These are phyloP conservation scores for Numenius phaeopus DNA, from an alignment of 2,797 vertebrate species.

Conservation along the genomic window DNA sequence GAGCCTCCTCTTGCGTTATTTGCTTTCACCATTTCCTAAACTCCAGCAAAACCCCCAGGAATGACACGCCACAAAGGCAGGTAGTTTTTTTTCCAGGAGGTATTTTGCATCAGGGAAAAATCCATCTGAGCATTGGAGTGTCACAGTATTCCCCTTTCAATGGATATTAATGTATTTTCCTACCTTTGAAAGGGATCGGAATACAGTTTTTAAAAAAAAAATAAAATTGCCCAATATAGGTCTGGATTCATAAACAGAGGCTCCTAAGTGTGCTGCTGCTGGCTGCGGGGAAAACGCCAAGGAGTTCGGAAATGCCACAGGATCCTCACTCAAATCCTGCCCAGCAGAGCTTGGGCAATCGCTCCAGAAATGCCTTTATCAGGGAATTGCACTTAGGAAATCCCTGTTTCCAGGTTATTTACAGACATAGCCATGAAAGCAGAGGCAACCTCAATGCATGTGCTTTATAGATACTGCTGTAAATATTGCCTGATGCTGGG, in stretches of 20 bases:
- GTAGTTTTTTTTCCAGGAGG: background rate
- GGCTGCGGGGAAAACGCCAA: background rate
- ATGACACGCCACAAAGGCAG: background rate
- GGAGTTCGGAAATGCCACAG: background rate
- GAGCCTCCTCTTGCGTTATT: background rate
- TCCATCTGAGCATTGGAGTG: background rate
- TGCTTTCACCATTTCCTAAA: background rate
- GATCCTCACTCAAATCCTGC: background rate
- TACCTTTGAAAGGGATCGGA: background rate
- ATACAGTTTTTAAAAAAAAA: background rate
- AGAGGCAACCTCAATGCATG: background rate
- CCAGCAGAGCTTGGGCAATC: background rate
- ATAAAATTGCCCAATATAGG: background rate
- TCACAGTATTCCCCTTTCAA: background rate
- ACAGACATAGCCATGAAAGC: background rate
- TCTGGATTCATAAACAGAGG: background rate
- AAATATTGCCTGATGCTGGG: background rate
- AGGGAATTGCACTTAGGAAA: background rate
- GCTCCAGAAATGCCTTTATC: background rate
- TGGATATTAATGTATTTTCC: slow-evolving; percentile 30
- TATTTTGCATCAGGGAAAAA: slow-evolving; percentile 33
- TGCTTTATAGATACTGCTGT: background rate
- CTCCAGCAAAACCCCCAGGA: background rate
- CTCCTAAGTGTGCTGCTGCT: background rate
- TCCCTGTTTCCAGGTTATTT: background rate